Percentiles rank a stretch among this genome's conserved stretches.
Conservation (phyloP, 2,113 vertebrate genomes). For the Cynocephalus volans region DNA sequence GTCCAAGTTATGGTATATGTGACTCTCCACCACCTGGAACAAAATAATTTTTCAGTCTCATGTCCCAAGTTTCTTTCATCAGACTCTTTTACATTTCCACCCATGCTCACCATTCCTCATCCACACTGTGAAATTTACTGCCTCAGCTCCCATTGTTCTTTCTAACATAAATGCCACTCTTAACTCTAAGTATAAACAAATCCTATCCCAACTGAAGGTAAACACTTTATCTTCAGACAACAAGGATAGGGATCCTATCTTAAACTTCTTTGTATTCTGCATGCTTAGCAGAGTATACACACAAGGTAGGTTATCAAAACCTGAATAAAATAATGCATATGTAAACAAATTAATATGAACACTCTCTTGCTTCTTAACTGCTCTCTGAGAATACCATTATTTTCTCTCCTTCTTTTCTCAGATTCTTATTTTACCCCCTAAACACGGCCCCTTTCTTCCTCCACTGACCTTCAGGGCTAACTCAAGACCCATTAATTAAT, state of each 20-base stretch:
- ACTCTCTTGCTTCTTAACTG: background rate
- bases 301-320: background rate
- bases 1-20: background rate
- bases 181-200: background rate
- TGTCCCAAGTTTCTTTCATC: background rate
- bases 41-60: background rate
- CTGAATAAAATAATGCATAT: background rate
- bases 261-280: background rate
- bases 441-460: background rate
- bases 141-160: background rate
- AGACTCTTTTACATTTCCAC: background rate
- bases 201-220: background rate
- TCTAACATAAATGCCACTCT: background rate
- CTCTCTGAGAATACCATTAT: constrained; percentile 11
- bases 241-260: background rate
- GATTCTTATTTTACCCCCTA: background rate
- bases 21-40: background rate
- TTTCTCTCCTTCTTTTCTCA: background rate
- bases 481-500: background rate
- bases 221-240: background rate
- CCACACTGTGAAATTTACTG: background rate
- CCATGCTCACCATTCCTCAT: background rate
- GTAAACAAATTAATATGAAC: background rate
- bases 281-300: background rate
- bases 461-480: background rate